A percentile compares a stretch with the other conserved stretches of the same genome.
phyloP scores from a whole-genome alignment of 2,888 invertebrate genomes.

The Trissoscelio sp. region DNA sequence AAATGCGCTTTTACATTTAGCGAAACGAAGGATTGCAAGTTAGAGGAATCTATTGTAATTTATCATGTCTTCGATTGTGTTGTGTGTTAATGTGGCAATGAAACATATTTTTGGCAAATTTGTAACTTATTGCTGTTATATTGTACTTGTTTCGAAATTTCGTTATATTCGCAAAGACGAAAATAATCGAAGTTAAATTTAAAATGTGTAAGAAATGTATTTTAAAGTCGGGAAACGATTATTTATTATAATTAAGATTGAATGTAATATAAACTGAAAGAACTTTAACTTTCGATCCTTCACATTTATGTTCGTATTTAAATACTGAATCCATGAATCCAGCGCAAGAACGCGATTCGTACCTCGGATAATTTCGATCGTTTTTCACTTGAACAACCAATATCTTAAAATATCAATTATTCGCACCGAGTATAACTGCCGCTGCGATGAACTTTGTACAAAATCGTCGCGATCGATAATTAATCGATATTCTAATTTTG shows the following conservation, averaged over 20 bases:
- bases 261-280: not conserved
- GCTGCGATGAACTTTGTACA: slow-evolving; percentile 25
- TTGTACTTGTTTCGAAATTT: slow-evolving; percentile 20
- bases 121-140: slow-evolving; percentile 6
- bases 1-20: not conserved
- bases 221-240: not conserved
- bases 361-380: not conserved
- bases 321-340: not conserved
- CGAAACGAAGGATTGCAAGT: slow-evolving; percentile 17
- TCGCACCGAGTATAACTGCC: not conserved
- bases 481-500: slow-evolving; percentile 27
- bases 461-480: slow-evolving; percentile 23
- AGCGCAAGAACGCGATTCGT: slow-evolving; percentile 26
- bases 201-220: not conserved
- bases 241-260: slow-evolving; percentile 15
- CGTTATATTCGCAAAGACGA: slow-evolving; percentile 36
- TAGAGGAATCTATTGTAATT: not conserved
- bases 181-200: slow-evolving; percentile 39
- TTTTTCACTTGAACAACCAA: slow-evolving; percentile 10
- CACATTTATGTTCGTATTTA: not conserved
- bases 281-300: slow-evolving; percentile 16
- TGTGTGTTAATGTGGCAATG: slow-evolving; percentile 4
- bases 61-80: not conserved
- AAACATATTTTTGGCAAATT: slow-evolving; percentile 20
- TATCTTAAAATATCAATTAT: not conserved